phyloP scores from a whole-genome alignment of 2,113 vertebrate species.

The Chinchilla lanigera region DNA sequence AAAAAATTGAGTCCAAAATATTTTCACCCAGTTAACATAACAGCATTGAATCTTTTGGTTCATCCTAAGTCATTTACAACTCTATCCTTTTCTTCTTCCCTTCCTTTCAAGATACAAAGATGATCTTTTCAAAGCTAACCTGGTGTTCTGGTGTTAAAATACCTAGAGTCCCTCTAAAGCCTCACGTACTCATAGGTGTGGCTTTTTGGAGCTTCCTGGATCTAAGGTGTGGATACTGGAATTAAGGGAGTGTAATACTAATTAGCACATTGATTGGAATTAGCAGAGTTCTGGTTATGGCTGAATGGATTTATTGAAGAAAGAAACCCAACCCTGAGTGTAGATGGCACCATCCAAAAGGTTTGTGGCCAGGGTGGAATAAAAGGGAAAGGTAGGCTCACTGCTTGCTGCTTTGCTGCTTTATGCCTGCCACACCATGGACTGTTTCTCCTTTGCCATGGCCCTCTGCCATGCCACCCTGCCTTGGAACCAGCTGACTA shows the following conservation, averaged over 20 bases:
- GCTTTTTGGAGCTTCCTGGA: background rate
- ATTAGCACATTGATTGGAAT: background rate
- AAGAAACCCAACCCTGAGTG: background rate
- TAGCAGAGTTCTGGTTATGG: background rate
- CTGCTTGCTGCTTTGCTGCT: background rate
- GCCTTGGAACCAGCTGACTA: background rate
- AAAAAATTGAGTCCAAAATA: background rate
- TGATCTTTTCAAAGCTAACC: background rate
- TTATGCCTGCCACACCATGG: background rate
- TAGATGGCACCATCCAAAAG: background rate
- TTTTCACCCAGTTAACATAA: background rate
- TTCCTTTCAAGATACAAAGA: background rate
- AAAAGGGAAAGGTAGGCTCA: background rate
- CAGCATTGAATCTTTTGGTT: background rate
- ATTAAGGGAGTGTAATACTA: background rate
- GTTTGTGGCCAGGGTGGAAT: background rate
- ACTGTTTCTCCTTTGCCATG: background rate
- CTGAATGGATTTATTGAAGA: background rate
- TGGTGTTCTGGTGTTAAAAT: background rate
- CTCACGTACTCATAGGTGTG: background rate
- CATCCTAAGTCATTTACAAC: background rate
- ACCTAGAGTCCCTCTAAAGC: background rate
- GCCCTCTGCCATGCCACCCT: background rate
- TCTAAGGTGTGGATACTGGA: background rate
- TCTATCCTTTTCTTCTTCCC: background rate